These are phyloP conservation scores for Microcebus murinus DNA, from an alignment of 2,113 vertebrate species.

Conservation along the genomic window DNA sequence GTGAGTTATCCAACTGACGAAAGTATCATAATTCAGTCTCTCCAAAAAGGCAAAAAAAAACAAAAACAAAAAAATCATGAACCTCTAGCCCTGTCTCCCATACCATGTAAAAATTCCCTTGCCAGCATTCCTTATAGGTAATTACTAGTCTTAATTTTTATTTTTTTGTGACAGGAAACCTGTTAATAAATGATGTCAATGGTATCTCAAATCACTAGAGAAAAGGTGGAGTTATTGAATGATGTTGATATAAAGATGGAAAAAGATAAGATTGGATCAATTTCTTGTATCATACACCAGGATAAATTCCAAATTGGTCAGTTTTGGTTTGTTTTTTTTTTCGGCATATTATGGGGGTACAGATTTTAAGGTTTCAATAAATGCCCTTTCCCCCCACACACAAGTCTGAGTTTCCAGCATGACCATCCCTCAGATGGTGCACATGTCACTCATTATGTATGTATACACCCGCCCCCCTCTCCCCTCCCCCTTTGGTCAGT, in stretches of 20 bases:
- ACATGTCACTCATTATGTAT: no score
- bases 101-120: background rate
- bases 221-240: constrained; percentile 38
- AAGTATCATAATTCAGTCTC: constrained; percentile 10
- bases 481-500: background rate
- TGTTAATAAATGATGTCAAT: background rate
- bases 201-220: background rate
- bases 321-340: background rate
- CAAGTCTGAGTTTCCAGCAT: no score
- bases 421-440: no score
- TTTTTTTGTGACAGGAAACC: background rate
- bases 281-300: background rate
- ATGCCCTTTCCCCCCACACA: no score
- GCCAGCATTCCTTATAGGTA: background rate
- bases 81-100: background rate
- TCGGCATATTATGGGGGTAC: no score
- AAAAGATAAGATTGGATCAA: constrained; percentile 46
- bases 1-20: background rate
- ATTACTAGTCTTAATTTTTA: background rate
- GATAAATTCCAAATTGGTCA: constrained; percentile 29
- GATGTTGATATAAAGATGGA: background rate
- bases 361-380: no score
- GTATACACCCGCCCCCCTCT: no score
- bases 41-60: background rate
- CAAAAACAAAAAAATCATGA: background rate